These are phyloP conservation scores for Theodoxus fluviatilis DNA, from an alignment of 2,888 invertebrate species.

Conservation along the genomic window DNA sequence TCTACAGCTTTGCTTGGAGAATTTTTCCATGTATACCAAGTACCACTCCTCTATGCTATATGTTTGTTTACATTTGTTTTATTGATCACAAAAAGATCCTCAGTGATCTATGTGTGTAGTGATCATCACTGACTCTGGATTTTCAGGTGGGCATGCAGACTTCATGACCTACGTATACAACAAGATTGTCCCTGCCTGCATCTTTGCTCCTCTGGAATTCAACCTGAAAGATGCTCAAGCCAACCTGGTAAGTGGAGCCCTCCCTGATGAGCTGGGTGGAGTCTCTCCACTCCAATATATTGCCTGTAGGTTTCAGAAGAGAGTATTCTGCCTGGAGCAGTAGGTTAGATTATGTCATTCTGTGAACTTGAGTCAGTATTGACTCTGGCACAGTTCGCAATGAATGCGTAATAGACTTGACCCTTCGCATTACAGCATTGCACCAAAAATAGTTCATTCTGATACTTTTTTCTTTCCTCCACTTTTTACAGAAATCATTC, in stretches of 20 bases:
- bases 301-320: too few species aligned
- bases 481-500: too few species aligned
- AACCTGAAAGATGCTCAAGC: slow-evolving; percentile 69
- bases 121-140: not conserved
- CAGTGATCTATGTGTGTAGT: not conserved
- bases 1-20: not conserved
- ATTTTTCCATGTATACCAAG: not conserved
- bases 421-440: too few species aligned
- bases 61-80: not conserved
- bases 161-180: slow-evolving; percentile 69
- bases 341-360: too few species aligned
- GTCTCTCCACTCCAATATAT: too few species aligned
- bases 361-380: too few species aligned
- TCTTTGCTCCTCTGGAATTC: slow-evolving; percentile 69
- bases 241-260: slow-evolving; percentile 63
- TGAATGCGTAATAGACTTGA: too few species aligned
- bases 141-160: slow-evolving; percentile 61
- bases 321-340: too few species aligned
- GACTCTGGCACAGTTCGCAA: too few species aligned
- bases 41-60: not conserved
- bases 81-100: not conserved
- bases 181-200: slow-evolving; percentile 69
- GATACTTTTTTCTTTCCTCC: too few species aligned
- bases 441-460: too few species aligned
- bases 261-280: too few species aligned